Base-by-base conservation (phyloP, 2,797 vertebrate genomes). In the Peromyscus nudipes region DNA sequence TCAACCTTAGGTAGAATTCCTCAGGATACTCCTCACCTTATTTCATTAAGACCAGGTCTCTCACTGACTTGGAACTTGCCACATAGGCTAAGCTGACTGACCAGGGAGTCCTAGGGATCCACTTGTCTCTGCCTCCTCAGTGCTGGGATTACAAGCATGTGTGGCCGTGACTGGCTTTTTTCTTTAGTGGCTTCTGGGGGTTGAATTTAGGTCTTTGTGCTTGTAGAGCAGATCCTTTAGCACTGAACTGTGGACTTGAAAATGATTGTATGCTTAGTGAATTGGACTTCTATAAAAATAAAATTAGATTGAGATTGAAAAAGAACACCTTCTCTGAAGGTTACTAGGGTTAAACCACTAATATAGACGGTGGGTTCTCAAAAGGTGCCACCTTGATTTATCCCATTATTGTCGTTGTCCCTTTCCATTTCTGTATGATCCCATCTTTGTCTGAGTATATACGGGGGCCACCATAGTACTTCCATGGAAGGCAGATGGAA, bases 381-480 rank as follows among this genome's bases (percentile, higher is more conserved):
- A 64, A 90, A 88, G 77, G 31, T 73, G 17, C 23, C 52, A 52
- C 10, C 17, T 88, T 69, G 86, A 21, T 82, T 77, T 29, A 65
- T 92, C 40, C 64, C 52, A 9, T 10, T 5, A 27, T 81, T 92
- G 64, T 62, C 11, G 6, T n/a, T 82, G 25, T 1, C 16, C 43
- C 19, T 57, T 11, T 40, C 23, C 46, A 16, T 60, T 89, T 65
- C 77, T n/a, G 21, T 43, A 19, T 86, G 43, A 89, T 80, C 92
- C 67, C 46, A 73, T 46, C 43, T 91, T 75, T 37, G 67, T 57
- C 73, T 76, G 31, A 9, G 31, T 92, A 19, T 57, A 27, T 81
- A 88, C 52, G 29, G 73, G n/a, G 86, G 55, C 95, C n/a, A 75
- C 23, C 64, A 77, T 64, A 25, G 12, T 85, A n/a, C 88, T 94